phyloP scores from a whole-genome alignment of 2,888 invertebrate genomes.

The Anagyrus pseudococci region DNA sequence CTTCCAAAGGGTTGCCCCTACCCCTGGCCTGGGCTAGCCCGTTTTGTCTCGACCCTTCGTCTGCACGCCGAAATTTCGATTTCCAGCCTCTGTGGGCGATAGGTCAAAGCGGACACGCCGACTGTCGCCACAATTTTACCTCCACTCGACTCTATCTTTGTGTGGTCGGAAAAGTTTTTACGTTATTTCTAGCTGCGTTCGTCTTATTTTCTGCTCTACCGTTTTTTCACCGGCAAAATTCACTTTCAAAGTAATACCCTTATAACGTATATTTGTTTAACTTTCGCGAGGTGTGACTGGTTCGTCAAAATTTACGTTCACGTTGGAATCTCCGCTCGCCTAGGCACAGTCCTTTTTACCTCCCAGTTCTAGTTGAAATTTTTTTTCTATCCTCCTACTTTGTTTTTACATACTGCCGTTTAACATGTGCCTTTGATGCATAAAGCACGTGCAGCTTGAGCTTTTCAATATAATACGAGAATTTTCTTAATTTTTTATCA shows the following conservation, averaged over 20 bases:
- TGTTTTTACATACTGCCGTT: too few species aligned
- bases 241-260: slow-evolving; percentile 18
- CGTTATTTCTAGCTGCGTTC: slow-evolving; percentile 11
- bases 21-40: not conserved
- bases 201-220: not conserved
- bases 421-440: too few species aligned
- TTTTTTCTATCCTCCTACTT: too few species aligned
- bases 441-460: too few species aligned
- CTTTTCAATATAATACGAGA: too few species aligned
- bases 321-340: not conserved
- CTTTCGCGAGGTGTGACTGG: not conserved
- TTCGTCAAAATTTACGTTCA: slow-evolving; percentile 25
- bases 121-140: slow-evolving; percentile 14
- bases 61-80: slow-evolving; percentile 25
- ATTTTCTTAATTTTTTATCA: too few species aligned
- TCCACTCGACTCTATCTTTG: slow-evolving; percentile 6
- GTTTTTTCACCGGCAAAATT: slow-evolving; percentile 6
- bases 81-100: not conserved
- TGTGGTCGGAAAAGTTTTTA: slow-evolving; percentile 20
- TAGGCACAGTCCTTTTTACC: not conserved
- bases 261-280: slow-evolving; percentile 25
- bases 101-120: slow-evolving; percentile 5
- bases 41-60: too few species aligned
- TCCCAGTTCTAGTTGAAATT: too few species aligned
- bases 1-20: slow-evolving; percentile 45